Percentiles rank a stretch among this genome's conserved stretches.
Conservation (phyloP, 2,888 invertebrate genomes). For the Troglohyphantes excavatus region DNA sequence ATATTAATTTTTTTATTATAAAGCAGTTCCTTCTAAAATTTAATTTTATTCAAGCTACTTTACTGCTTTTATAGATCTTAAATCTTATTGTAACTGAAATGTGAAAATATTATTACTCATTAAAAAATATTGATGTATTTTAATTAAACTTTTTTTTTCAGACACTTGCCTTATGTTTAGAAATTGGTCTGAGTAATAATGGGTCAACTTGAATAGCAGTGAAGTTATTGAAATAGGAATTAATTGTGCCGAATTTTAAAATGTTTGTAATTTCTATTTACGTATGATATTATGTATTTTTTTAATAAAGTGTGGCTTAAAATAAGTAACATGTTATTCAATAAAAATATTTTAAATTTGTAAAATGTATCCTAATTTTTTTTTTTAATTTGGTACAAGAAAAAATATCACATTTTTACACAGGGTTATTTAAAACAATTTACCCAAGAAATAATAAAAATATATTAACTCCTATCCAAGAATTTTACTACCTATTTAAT, state of each 20-base stretch:
- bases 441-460: no score
- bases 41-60: no score
- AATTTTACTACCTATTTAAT: no score
- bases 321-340: not conserved
- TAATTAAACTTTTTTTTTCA: not conserved
- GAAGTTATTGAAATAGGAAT: not conserved
- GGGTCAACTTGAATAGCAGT: no score
- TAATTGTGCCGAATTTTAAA: not conserved
- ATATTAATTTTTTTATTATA: not conserved
- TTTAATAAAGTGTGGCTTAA: not conserved
- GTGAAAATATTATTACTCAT: not conserved
- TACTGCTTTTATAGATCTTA: not conserved
- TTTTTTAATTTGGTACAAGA: no score
- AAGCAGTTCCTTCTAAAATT: not conserved
- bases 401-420: no score
- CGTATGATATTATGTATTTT: not conserved
- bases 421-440: no score
- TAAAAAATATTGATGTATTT: not conserved
- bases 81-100: not conserved
- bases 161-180: constrained; percentile 36
- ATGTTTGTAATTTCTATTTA: not conserved
- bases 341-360: no score
- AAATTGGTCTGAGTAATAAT: constrained; percentile 13
- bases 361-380: no score
- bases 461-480: no score